Base-by-base conservation (phyloP, 1,140 invertebrate genomes). In the Tribolium castaneum region DNA sequence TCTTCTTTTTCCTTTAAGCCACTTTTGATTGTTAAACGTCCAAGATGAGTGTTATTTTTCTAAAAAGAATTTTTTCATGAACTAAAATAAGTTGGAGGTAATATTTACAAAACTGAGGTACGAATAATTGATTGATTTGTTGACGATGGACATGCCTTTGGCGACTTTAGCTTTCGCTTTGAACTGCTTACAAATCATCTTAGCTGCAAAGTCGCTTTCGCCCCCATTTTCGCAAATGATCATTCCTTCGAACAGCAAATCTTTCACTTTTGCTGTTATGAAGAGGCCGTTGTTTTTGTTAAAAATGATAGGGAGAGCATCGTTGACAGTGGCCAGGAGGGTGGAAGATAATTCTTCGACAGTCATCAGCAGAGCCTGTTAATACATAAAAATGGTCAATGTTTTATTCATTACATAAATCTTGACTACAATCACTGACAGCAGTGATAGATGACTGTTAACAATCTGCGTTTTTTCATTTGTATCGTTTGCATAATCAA, bases 1-100 rank as follows among this genome's bases (percentile, higher is more conserved):
- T 84, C 80, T 3, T 78, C 56, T 22, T 85, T 81, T 10, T 87
- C 80, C 4, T 85, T 80, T 10, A 59, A 72, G 2, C 88, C 88
- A 52, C 84, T 86, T 72, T 85, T 87, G 7, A 88, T 82, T 12
- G 83, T 85, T 54, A 87, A 88, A 6, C 83, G 77, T 1, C 87
- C 88, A 71, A 84, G 86, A 79, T 80, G 83, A 3, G 86, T 86
- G 62, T 87, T 85, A 70, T 89, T 89, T 87, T 87, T 88, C 88
- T 89, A 80, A 25, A 81, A 82, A 77, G 2, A 1, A 19, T 19
- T 59, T 70, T 45, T 45, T 2, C 9, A 45, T 45, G 25, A 30
- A 30, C 25, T 3, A 45, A 10, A 45, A 10, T 45, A 66, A 39
- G 6, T 13, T 59, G n/a, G 12, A 66, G 45, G 2, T 0, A 77